These are phyloP conservation scores for Helarctos malayanus DNA, from an alignment of 2,797 vertebrate species.

Conservation along the genomic window DNA sequence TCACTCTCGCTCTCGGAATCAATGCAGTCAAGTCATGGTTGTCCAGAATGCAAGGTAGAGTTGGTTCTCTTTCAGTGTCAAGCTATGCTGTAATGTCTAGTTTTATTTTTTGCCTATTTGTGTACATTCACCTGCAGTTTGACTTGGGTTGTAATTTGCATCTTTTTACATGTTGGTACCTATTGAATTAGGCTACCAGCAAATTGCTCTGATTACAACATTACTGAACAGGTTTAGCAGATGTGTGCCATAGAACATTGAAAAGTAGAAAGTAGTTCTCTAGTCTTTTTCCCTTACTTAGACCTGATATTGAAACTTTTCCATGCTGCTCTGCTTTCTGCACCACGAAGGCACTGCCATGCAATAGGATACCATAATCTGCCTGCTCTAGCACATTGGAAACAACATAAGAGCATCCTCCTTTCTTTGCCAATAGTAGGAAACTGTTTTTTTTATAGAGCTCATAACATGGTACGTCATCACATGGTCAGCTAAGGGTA, in stretches of 20 bases:
- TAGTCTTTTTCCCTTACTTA: not conserved
- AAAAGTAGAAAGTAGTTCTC: not conserved
- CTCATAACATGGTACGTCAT: not conserved
- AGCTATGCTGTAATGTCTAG: conserved; percentile 26
- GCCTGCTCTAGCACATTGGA: not conserved
- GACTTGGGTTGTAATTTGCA: not conserved
- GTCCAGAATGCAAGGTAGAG: conserved; percentile 99
- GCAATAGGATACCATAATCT: not conserved
- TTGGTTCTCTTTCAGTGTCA: conserved; percentile 88
- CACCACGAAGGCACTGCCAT: not conserved
- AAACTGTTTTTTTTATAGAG: not conserved
- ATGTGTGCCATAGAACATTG: not conserved
- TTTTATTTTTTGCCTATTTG: not conserved
- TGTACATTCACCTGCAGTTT: not conserved
- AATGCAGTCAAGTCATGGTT: conserved; percentile 99
- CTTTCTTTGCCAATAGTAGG: not conserved
- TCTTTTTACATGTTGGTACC: conserved; percentile 1
- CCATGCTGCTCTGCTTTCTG: not conserved
- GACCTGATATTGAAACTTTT: not conserved
- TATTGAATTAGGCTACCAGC: not conserved
- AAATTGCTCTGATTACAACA: conserved; percentile 22
- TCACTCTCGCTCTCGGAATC: conserved; percentile 90
- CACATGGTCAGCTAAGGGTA: not conserved
- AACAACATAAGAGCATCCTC: not conserved
- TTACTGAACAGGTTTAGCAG: conserved; percentile 1